phyloP scores from a whole-genome alignment of 2,888 invertebrate genomes.

The Archips crataeganus region DNA sequence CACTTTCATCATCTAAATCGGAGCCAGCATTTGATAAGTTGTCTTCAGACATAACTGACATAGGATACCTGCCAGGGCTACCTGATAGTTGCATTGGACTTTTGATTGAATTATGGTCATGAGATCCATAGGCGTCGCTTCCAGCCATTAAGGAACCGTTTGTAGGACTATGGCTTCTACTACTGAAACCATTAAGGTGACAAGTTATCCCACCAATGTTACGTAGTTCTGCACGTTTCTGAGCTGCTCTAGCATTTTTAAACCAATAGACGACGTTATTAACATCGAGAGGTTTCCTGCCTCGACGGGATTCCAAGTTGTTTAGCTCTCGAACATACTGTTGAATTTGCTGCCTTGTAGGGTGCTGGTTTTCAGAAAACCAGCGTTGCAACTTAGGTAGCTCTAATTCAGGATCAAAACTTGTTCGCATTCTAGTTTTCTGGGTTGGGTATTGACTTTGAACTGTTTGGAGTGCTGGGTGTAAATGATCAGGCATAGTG shows the following conservation, averaged over 20 bases:
- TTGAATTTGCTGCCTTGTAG: conserved; percentile 98
- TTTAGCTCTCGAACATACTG: conserved; percentile 98
- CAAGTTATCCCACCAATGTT: conserved; percentile 86
- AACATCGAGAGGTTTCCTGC: conserved; percentile 96
- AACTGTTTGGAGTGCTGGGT: conserved; percentile 91
- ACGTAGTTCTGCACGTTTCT: conserved; percentile 95
- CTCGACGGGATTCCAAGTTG: conserved; percentile 95
- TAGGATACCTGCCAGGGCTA: conserved; percentile 86
- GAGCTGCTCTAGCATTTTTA: conserved; percentile 98
- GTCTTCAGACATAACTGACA: conserved; percentile 89
- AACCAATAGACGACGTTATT: conserved; percentile 99
- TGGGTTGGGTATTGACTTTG: conserved; percentile 92
- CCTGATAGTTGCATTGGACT: conserved; percentile 86
- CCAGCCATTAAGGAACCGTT: conserved; percentile 87
- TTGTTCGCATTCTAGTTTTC: conserved; percentile 97
- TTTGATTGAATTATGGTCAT: conserved; percentile 87
- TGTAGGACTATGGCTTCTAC: conserved; percentile 87
- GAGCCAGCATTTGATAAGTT: conserved; percentile 88
- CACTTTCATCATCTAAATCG: conserved; percentile 90
- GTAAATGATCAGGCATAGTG: conserved; percentile 85
- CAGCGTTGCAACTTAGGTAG: conserved; percentile 97
- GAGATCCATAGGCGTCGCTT: conserved; percentile 86
- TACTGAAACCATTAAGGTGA: conserved; percentile 88
- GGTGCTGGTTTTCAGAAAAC: conserved; percentile 99
- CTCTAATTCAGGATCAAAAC: conserved; percentile 98